phyloP scores from a whole-genome alignment of 2,888 invertebrate species.

The Spilosoma lubricipeda region DNA sequence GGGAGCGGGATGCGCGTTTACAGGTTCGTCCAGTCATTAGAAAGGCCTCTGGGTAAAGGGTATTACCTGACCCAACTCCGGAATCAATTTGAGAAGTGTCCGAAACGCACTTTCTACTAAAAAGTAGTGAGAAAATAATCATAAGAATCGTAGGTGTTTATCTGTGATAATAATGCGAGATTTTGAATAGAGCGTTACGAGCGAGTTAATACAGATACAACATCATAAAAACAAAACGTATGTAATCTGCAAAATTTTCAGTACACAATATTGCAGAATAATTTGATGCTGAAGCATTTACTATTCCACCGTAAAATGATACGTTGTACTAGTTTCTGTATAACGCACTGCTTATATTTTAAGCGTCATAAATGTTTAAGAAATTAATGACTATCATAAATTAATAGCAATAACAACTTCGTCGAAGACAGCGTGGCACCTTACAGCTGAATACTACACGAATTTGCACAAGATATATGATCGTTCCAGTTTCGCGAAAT shows the following conservation, averaged over 20 bases:
- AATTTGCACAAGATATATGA: constrained; percentile 15
- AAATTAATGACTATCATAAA: constrained; percentile 19
- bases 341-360: not conserved
- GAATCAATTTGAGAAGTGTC: not conserved
- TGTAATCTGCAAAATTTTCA: not conserved
- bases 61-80: not conserved
- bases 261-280: too few species aligned
- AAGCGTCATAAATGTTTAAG: constrained; percentile 2
- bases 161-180: too few species aligned
- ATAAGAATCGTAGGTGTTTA: too few species aligned
- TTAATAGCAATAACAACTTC: constrained; percentile 4
- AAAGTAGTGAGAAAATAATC: too few species aligned
- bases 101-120: too few species aligned
- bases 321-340: not conserved
- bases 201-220: too few species aligned
- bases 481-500: constrained; percentile 16
- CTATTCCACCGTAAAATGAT: not conserved
- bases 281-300: too few species aligned
- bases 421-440: constrained; percentile 22
- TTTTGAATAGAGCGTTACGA: not conserved
- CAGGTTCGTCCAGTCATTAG: not conserved
- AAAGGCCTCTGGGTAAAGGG: not conserved
- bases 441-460: constrained; percentile 7
- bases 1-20: too few species aligned
- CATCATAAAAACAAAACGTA: not conserved